phyloP scores from a whole-genome alignment of 2,888 invertebrate species.

The Pandemis heparana region DNA sequence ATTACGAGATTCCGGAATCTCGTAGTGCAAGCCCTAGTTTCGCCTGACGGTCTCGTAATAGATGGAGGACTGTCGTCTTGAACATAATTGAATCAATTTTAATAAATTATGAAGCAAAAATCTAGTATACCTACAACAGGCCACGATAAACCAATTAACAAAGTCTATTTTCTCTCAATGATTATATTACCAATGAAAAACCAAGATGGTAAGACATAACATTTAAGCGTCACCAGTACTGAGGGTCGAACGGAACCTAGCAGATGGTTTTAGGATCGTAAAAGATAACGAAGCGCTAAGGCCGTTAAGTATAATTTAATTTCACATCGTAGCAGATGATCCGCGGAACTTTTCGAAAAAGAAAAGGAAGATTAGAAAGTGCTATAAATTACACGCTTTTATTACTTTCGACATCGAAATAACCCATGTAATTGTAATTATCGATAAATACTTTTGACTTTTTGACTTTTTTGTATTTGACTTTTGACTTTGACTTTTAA shows the following conservation, averaged over 20 bases:
- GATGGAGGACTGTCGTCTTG: too few species aligned
- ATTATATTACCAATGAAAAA: slow-evolving; percentile 3
- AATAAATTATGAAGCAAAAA: too few species aligned
- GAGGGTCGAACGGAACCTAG: slow-evolving; percentile 16
- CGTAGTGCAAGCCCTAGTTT: too few species aligned
- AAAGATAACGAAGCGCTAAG: slow-evolving; percentile 37
- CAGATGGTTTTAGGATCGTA: slow-evolving; percentile 33
- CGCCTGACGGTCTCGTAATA: too few species aligned
- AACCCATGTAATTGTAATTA: not conserved
- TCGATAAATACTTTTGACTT: too few species aligned
- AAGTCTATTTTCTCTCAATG: not conserved
- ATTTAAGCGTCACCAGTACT: slow-evolving; percentile 10
- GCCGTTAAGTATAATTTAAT: slow-evolving; percentile 40
- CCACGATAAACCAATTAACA: not conserved
- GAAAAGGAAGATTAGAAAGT: not conserved
- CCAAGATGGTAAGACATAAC: not conserved
- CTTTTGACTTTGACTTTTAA: too few species aligned
- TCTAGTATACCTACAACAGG: not conserved
- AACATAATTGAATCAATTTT: too few species aligned
- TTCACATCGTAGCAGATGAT: slow-evolving; percentile 36
- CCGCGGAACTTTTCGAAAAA: slow-evolving; percentile 16
- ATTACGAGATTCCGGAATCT: too few species aligned
- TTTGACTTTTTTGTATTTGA: too few species aligned
- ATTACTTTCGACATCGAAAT: not conserved
- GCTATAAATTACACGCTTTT: slow-evolving; percentile 3